Conservation (phyloP, 2,113 vertebrate species). For the Sitta europaea region DNA sequence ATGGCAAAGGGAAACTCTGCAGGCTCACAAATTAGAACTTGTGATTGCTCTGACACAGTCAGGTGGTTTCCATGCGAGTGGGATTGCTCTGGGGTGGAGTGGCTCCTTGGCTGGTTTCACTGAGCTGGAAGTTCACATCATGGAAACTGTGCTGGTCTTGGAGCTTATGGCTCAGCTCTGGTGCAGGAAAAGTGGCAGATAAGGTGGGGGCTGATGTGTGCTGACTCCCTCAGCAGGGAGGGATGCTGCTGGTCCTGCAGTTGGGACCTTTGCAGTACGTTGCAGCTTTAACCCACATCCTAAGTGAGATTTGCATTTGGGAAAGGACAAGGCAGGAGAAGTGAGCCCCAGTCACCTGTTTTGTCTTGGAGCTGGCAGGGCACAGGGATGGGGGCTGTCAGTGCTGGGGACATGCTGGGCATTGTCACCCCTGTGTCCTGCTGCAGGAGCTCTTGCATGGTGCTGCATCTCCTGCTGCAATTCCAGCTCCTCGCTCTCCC, state of each 20-base stretch:
- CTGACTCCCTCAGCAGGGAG: not conserved
- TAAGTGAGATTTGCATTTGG: not conserved
- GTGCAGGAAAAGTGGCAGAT: not conserved
- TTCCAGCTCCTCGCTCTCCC: not conserved
- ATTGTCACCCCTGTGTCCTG: rapidly evolving
- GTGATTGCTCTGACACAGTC: not conserved
- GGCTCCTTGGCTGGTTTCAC: not conserved
- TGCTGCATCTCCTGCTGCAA: not conserved
- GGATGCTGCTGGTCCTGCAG: not conserved
- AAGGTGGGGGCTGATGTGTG: rapidly evolving
- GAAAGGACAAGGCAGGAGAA: not conserved
- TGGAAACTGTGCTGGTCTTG: not conserved
- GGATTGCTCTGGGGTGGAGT: not conserved
- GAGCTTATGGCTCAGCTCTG: not conserved
- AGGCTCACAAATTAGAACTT: not conserved
- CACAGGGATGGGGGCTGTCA: not conserved
- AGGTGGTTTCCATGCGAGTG: not conserved
- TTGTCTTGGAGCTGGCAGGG: not conserved
- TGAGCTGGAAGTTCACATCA: not conserved
- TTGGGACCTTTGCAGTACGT: not conserved
- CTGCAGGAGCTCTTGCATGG: rapidly evolving
- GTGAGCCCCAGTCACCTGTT: not conserved
- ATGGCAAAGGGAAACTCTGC: not conserved
- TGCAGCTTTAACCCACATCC: not conserved
- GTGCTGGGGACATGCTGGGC: not conserved